Conservation (phyloP, 2,797 vertebrate genomes). For the Galago senegalensis region DNA sequence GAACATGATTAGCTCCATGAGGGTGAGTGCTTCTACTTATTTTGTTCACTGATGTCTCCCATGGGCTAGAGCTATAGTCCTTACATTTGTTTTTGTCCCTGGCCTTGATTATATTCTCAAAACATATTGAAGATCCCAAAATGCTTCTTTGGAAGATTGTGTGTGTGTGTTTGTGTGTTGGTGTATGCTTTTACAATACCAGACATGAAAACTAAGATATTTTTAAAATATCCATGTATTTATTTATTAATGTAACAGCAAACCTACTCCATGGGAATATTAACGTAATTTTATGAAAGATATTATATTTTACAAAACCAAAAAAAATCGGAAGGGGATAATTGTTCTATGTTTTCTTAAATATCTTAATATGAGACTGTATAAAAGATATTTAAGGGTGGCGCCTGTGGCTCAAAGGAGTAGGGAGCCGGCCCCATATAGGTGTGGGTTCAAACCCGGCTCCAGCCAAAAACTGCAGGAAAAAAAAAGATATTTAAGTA, state of each 20-base stretch:
- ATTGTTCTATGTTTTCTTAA: not conserved
- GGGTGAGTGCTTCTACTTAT: not conserved
- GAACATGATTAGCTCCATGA: not conserved
- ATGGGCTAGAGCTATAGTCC: not conserved
- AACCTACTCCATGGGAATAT: not conserved
- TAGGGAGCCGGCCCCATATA: too few species aligned
- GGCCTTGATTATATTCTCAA: not conserved
- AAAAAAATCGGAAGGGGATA: not conserved
- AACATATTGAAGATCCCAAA: not conserved
- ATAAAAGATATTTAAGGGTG: not conserved
- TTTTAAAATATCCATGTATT: not conserved
- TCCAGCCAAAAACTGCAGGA: too few species aligned
- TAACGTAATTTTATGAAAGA: not conserved
- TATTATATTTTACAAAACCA: not conserved
- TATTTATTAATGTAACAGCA: not conserved
- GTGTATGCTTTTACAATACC: too few species aligned
- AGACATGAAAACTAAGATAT: not conserved
- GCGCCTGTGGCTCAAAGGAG: too few species aligned
- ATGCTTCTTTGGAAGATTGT: not conserved
- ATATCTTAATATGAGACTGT: not conserved
- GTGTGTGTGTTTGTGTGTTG: not conserved
- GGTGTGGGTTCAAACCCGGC: too few species aligned
- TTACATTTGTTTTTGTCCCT: not conserved
- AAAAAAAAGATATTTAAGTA: not conserved
- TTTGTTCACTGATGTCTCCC: not conserved